Evolutionary conservation across 2,113 vertebrate genomes (phyloP).

Genomic region (Pipra filicauda): DNA sequence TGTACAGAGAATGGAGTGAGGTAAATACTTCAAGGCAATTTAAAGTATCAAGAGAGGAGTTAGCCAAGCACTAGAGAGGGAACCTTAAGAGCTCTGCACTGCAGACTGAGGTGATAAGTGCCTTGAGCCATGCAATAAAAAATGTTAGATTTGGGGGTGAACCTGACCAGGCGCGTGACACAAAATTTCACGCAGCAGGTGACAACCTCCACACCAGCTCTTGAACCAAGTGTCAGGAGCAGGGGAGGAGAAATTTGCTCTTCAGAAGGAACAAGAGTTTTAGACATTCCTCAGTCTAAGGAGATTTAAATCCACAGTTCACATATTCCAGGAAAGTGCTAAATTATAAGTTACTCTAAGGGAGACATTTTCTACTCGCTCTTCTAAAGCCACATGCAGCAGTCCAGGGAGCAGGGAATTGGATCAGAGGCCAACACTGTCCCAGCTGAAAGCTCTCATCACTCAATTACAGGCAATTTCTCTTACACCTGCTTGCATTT

Average conservation of each 20-base stretch:
- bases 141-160: neutral
- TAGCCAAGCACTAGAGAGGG: neutral
- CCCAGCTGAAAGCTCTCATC: neutral
- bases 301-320: neutral
- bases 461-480: neutral
- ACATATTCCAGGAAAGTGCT: neutral
- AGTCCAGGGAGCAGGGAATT: neutral
- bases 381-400: neutral
- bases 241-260: neutral
- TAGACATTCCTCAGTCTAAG: neutral
- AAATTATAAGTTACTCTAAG: neutral
- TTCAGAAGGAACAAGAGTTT: neutral
- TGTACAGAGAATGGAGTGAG: neutral
- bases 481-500: slow-evolving; percentile 9
- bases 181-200: neutral
- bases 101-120: neutral
- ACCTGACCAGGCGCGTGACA: neutral
- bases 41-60: neutral
- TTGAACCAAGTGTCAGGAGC: neutral
- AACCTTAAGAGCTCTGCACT: neutral
- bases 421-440: neutral
- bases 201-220: neutral
- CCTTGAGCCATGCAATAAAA: neutral
- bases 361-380: neutral
- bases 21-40: neutral